These are phyloP conservation scores for Eulemur mongoz DNA, from an alignment of 2,797 vertebrate species.

Conservation along the genomic window DNA sequence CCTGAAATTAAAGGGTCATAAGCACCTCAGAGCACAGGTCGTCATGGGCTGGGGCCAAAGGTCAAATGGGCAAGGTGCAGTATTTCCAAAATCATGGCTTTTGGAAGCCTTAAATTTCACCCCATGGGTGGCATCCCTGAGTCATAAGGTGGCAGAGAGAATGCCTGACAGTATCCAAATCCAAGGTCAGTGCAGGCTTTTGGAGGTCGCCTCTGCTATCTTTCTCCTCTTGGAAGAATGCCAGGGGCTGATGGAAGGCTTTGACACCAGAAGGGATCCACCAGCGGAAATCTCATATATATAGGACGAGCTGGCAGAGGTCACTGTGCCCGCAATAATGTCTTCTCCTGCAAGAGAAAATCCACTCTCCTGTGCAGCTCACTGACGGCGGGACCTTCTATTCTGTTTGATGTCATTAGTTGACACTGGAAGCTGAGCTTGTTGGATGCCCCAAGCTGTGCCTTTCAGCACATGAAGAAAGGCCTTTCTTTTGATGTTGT, in stretches of 20 bases:
- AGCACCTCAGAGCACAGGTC: not conserved
- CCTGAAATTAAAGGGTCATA: not conserved
- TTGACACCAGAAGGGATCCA: not conserved
- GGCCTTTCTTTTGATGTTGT: not conserved
- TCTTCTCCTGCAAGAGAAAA: not conserved
- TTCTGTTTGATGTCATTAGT: rapidly evolving
- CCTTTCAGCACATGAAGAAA: rapidly evolving
- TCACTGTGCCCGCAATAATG: rapidly evolving
- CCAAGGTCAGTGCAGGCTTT: rapidly evolving
- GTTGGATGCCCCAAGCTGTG: not conserved
- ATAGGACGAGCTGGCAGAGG: not conserved
- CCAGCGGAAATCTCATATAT: rapidly evolving
- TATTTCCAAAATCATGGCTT: not conserved
- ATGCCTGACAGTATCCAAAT: not conserved
- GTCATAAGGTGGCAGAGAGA: not conserved
- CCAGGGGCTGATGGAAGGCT: not conserved
- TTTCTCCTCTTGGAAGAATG: not conserved
- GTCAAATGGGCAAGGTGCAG: not conserved
- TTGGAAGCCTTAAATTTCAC: not conserved
- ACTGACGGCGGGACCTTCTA: rapidly evolving
- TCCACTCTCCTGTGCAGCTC: rapidly evolving
- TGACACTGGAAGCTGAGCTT: rapidly evolving
- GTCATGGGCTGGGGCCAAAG: rapidly evolving
- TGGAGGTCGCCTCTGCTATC: not conserved
- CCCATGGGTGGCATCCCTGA: not conserved